A percentile compares a stretch with the other conserved stretches of the same genome.
Evolutionary conservation across 2,797 vertebrate genomes (phyloP).

Genomic region (Chaetodon trifasciatus): DNA sequence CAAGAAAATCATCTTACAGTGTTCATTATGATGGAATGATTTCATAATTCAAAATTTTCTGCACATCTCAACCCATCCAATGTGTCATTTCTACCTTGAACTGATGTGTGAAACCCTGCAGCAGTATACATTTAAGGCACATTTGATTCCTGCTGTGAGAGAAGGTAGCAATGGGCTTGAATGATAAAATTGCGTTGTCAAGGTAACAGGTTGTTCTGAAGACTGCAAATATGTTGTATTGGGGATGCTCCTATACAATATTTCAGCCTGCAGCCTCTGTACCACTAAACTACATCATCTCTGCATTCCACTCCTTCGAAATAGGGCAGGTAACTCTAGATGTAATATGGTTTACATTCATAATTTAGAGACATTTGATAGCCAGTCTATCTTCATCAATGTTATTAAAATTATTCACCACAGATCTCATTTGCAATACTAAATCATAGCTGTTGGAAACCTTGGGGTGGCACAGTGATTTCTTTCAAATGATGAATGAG

Average conservation of each 20-base stretch:
- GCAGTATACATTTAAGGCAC: constrained; percentile 75
- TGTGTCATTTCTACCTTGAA: constrained; percentile 59
- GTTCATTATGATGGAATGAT: constrained; percentile 33
- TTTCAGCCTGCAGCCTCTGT: constrained; percentile 69
- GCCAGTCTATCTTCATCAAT: constrained; percentile 61
- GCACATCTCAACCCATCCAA: constrained; percentile 43
- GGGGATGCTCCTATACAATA: constrained; percentile 77
- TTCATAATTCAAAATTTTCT: constrained; percentile 37
- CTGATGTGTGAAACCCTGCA: constrained; percentile 69
- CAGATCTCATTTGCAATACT: constrained; percentile 68
- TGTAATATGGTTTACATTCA: constrained; percentile 65
- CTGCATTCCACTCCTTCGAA: constrained; percentile 52
- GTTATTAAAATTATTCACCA: constrained; percentile 57
- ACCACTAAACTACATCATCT: constrained; percentile 41
- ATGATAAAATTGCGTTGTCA: constrained; percentile 90
- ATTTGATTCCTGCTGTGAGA: constrained; percentile 81
- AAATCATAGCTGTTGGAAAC: constrained; percentile 67
- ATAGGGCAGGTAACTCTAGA: constrained; percentile 59
- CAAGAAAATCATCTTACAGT: constrained; percentile 26
- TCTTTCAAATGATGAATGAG: constrained; percentile 78
- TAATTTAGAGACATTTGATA: constrained; percentile 73
- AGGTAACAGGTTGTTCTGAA: constrained; percentile 88
- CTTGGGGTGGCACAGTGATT: constrained; percentile 68
- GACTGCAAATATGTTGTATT: constrained; percentile 80
- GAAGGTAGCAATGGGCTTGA: constrained; percentile 87